phyloP scores from a whole-genome alignment of 2,888 invertebrate species.

The Strigamia crassipes region DNA sequence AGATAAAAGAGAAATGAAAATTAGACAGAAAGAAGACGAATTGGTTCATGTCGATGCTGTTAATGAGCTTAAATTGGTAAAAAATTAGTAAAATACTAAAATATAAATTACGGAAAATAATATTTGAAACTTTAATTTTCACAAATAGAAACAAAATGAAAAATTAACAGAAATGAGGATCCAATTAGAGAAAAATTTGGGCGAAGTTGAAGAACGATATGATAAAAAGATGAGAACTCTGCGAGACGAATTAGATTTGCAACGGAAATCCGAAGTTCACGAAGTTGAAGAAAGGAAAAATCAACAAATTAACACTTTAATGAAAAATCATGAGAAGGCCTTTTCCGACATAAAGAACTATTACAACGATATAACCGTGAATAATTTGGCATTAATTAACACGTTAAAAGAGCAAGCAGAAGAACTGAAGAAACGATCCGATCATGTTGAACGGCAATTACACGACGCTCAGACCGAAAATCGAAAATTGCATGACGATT shows the following conservation, averaged over 20 bases:
- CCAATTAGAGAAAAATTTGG: conserved; percentile 70
- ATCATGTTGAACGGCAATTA: conserved; percentile 73
- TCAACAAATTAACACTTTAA: conserved; percentile 78
- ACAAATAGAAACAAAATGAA: conserved; percentile 61
- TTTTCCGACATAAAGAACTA: conserved; percentile 91
- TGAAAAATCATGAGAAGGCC: conserved; percentile 78
- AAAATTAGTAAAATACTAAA: neutral
- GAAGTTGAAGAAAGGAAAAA: conserved; percentile 92
- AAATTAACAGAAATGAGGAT: conserved; percentile 66
- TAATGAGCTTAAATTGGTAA: conserved; percentile 70
- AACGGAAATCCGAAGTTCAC: conserved; percentile 60
- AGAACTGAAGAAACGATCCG: conserved; percentile 75
- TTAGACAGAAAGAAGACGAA: conserved; percentile 71
- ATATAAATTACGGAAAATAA: neutral
- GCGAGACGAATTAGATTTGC: conserved; percentile 69
- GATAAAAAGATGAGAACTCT: conserved; percentile 65
- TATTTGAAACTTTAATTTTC: neutral
- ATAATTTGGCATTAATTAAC: conserved; percentile 87
- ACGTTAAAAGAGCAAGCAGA: conserved; percentile 87
- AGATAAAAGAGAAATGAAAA: conserved; percentile 72
- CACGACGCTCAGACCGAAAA: conserved; percentile 73
- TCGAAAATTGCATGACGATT: conserved; percentile 72
- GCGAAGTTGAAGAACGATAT: conserved; percentile 71
- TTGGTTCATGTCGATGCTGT: conserved; percentile 73
- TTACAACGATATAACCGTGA: conserved; percentile 91